Evolutionary conservation across 2,113 vertebrate genomes (phyloP), one percentile per base, ranked within the genome.

Genomic region (Oplegnathus fasciatus): DNA sequence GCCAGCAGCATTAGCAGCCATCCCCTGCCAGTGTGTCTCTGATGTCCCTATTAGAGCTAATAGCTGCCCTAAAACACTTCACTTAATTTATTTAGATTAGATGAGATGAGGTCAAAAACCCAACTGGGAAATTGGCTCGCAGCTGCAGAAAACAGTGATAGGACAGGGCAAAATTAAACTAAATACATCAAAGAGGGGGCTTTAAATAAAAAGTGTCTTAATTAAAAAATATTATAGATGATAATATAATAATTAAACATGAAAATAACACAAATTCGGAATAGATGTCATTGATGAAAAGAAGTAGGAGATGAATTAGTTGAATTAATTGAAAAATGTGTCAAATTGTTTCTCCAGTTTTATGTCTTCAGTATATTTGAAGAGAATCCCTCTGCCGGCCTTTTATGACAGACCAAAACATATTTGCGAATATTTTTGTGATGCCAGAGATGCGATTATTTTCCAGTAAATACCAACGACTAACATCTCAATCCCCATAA

Each of bases 71-170:
- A 24, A 65, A 57, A 79, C 37, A 30, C 50, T 71, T 55, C 48
- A 75, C 44, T 81, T 72, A 14, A 80, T 84, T 72, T 57, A 71
- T 71, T 66, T 42, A 44, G 54, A 54, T 61, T 14, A 40, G 55
- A 52, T 32, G 46, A 55, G 73, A 64, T 4, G n/a, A 60, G 32
- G 52, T 66, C 32, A 48, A 61, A 48, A 78, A 20, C 40, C 42
- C 14, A 3, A 40, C 28, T 14, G 55, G 26, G 34, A 62, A 75
- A 75, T 10, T 44, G 17, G 24, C 8, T 61, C 42, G 11, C 11
- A 37, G 62, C 32, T 46, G 11, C 30, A 24, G 54, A 28, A 42
- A 60, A 28, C 15, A 24, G 8, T 30, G 15, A 37, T 2, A 0
- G 4, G 10, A 48, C 1, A 1, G 0, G 20, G 6, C 17, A 20